phyloP scores from a whole-genome alignment of 1,140 invertebrate species.

The Cataglyphis hispanica region DNA sequence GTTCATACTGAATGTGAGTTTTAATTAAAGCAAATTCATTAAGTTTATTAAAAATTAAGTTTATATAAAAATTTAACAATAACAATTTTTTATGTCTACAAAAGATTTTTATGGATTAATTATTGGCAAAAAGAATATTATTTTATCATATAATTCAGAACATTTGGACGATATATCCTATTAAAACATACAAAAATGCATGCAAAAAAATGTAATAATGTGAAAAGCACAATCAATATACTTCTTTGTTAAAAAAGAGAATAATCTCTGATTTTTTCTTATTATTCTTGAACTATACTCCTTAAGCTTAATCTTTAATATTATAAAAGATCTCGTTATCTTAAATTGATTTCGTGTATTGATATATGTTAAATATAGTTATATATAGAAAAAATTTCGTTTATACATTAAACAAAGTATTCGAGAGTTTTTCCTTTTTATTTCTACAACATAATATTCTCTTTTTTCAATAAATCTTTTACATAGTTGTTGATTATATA shows the following conservation, averaged over 20 bases:
- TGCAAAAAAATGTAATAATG: constrained; percentile 22
- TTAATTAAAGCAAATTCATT: background rate
- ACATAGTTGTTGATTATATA: constrained; percentile 40
- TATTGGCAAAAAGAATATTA: background rate
- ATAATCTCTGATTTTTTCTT: background rate
- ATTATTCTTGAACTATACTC: background rate
- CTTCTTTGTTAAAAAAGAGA: background rate
- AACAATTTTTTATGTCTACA: background rate
- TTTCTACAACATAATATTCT: constrained; percentile 51
- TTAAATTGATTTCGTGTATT: background rate
- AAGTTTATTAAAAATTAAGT: too few species aligned
- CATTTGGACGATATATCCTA: constrained; percentile 21
- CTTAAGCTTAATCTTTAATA: background rate
- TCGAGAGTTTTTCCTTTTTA: constrained; percentile 43
- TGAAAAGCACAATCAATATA: constrained; percentile 19
- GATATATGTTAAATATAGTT: background rate
- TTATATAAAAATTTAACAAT: constrained; percentile 4
- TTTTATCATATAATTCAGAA: background rate
- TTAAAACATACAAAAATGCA: constrained; percentile 26
- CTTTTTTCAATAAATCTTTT: constrained; percentile 31
- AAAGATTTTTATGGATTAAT: constrained; percentile 18
- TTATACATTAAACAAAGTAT: background rate
- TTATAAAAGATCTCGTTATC: background rate
- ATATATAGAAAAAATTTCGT: background rate
- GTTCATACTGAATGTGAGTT: background rate